Evolutionary conservation across 2,888 invertebrate species (phyloP), one percentile per base, ranked within the genome.

Genomic region (Ennomos erosarius): DNA sequence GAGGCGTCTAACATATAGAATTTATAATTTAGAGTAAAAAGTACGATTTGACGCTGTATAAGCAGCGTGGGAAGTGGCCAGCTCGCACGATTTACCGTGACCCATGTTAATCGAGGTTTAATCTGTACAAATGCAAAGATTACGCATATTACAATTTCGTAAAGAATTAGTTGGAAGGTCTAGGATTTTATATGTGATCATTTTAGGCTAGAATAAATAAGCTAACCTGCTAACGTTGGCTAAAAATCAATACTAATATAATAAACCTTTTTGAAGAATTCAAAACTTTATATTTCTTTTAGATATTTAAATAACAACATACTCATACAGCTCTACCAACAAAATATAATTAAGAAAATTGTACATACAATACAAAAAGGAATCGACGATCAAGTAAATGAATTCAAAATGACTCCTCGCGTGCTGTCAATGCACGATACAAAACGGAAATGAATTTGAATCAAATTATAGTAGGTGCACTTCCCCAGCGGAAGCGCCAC

Each of bases 1-100:
- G 88, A 82, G 80, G 88, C 90, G 84, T 81, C 74, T 72, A 74
- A 85, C 76, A 80, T 86, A 88, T 85, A 85, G 87, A 88, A 88
- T 87, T 82, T 81, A 79, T 85, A 82, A 81, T 80, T 75, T 75
- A 62, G 65, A 78, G 74, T 78, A 83, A 86, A 84, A 85, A 86
- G 82, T 76, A 79, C 82, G 82, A 90, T 90, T 90, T 87, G 85
- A 83, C 82, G 90, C 78, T 71, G 63, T 58, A 69, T 84, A 81
- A 65, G 62, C 75, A 72, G 82, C 91, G 91, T 92, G 91, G 86
- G 91, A 92, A 89, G 72, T 64, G 59, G 49, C 59, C 64, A 70
- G 62, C 79, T 82, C 75, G 74, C 77, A 82, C 80, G 81, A 83
- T 79, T 77, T 75, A 74, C 69, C 76, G 68, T 67, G 60, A 71